Conservation (phyloP, 2,888 invertebrate genomes). For the Andricus curvator region DNA sequence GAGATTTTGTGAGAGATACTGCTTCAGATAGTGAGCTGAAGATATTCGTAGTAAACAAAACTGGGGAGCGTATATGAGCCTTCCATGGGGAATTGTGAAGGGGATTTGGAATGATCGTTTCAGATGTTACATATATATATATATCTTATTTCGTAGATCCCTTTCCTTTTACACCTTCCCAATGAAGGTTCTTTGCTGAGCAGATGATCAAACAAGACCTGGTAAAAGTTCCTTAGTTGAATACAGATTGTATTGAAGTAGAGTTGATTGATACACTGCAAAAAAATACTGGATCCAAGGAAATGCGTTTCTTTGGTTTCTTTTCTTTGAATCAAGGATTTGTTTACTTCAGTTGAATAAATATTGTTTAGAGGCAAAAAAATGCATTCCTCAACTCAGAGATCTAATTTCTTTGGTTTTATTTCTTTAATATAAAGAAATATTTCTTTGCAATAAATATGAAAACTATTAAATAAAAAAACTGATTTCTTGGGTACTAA, state of each 20-base stretch:
- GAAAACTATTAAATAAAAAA: too few species aligned
- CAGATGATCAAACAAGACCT: not conserved
- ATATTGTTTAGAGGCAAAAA: too few species aligned
- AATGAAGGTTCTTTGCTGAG: not conserved
- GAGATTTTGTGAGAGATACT: not conserved
- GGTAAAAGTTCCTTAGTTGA: not conserved
- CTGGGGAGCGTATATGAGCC: not conserved
- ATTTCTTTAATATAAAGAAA: too few species aligned
- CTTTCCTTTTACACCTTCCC: not conserved
- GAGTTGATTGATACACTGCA: not conserved
- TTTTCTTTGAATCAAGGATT: too few species aligned
- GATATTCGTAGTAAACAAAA: constrained; percentile 8
- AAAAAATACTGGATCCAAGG: too few species aligned
- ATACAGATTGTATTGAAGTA: not conserved
- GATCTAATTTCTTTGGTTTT: too few species aligned
- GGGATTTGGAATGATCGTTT: not conserved
- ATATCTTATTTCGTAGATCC: not conserved
- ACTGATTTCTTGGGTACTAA: too few species aligned
- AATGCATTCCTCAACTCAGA: too few species aligned
- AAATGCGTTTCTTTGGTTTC: too few species aligned
- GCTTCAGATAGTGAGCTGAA: not conserved
- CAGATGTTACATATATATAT: not conserved
- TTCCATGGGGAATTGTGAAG: not conserved
- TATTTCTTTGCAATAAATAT: too few species aligned
- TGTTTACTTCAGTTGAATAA: too few species aligned